phyloP scores from a whole-genome alignment of 2,113 vertebrate genomes.

The Trogon surrucura region DNA sequence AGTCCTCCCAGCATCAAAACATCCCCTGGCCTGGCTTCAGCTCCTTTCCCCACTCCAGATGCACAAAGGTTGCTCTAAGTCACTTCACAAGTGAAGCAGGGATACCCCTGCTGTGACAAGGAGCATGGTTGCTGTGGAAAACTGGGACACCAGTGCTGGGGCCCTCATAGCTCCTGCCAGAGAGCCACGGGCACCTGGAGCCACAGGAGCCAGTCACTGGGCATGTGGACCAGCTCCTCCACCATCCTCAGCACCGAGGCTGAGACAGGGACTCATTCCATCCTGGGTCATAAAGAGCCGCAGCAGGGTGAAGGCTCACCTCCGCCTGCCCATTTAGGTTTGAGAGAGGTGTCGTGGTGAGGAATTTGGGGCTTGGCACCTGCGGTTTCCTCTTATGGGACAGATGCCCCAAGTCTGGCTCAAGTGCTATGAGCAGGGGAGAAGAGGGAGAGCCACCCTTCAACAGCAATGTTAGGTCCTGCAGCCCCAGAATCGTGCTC shows the following conservation, averaged over 20 bases:
- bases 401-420: accelerated
- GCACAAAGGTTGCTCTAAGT: background rate
- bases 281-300: accelerated
- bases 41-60: background rate
- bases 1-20: background rate
- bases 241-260: background rate
- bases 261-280: background rate
- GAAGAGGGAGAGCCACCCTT: background rate
- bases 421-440: background rate
- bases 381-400: background rate
- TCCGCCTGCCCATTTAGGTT: background rate
- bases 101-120: accelerated
- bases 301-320: background rate
- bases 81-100: background rate
- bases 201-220: background rate
- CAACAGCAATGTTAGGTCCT: background rate
- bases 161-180: background rate
- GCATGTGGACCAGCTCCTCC: accelerated
- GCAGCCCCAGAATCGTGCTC: background rate
- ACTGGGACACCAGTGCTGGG: background rate
- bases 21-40: accelerated
- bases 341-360: background rate
- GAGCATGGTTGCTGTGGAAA: background rate
- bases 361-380: background rate
- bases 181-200: background rate